Evolutionary conservation across 1,140 invertebrate species (phyloP).

Genomic region (Chelonus insularis): DNA sequence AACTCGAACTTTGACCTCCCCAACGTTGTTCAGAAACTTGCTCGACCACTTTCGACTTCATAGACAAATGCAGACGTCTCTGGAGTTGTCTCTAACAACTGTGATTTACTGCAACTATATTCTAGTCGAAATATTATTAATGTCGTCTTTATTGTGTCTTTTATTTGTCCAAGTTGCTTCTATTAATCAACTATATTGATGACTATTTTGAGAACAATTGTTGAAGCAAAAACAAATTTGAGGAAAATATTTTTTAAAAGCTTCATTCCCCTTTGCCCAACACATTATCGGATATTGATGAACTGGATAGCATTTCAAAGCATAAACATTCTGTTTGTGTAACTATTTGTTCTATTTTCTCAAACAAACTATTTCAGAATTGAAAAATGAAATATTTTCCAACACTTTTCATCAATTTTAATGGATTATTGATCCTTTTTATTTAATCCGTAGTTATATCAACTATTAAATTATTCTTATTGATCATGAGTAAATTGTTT

Average conservation of each 20-base stretch:
- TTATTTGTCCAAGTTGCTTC: too few species aligned
- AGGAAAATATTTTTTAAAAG: too few species aligned
- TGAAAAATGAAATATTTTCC: not conserved
- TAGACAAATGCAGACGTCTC: not conserved
- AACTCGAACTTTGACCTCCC: constrained; percentile 7
- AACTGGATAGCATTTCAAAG: too few species aligned
- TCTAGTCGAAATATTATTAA: constrained; percentile 17
- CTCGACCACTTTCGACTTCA: constrained; percentile 17
- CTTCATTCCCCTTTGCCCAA: not conserved
- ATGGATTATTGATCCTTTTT: too few species aligned
- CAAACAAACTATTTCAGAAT: not conserved
- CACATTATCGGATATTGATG: too few species aligned
- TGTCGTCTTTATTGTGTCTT: not conserved
- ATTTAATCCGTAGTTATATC: too few species aligned
- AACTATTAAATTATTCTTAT: too few species aligned
- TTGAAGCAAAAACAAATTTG: too few species aligned
- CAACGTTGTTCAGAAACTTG: constrained; percentile 1
- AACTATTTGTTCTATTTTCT: not conserved
- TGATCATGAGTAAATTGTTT: too few species aligned
- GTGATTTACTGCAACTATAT: constrained; percentile 16
- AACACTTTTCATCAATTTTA: too few species aligned
- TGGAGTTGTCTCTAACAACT: constrained; percentile 19
- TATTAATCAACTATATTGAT: too few species aligned
- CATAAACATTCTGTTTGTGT: not conserved
- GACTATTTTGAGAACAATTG: too few species aligned